A percentile compares a stretch with the other conserved stretches of the same genome.
These are phyloP conservation scores for Fopius arisanus DNA, from an alignment of 1,140 invertebrate genomes.

Conservation along the genomic window DNA sequence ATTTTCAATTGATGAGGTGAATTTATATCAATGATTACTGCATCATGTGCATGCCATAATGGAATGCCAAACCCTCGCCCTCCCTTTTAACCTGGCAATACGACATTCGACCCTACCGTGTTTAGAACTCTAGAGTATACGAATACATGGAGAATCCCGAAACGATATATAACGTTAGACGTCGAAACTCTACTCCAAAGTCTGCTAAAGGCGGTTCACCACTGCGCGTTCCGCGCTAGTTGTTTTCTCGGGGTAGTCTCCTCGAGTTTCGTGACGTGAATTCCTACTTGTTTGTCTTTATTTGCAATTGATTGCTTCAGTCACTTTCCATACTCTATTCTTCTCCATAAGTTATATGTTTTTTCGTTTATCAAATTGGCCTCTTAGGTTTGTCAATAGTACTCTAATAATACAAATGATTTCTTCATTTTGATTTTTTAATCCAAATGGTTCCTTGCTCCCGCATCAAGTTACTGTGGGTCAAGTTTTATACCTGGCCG, in stretches of 20 bases:
- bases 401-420: no score
- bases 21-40: no score
- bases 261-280: slow-evolving; percentile 12
- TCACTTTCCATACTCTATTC: neutral
- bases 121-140: neutral
- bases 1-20: neutral
- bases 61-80: neutral
- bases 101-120: neutral
- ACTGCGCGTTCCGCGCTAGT: neutral
- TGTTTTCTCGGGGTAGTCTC: slow-evolving; percentile 1
- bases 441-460: neutral
- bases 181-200: slow-evolving; percentile 10
- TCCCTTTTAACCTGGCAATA: neutral
- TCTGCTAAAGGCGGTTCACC: slow-evolving; percentile 7
- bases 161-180: slow-evolving; percentile 13
- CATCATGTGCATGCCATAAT: no score
- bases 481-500: neutral
- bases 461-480: neutral
- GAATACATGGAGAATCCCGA: neutral
- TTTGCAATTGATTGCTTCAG: slow-evolving; percentile 3
- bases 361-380: no score
- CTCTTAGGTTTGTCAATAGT: no score
- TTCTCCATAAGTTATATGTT: neutral
- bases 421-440: neutral
- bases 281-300: slow-evolving; percentile 9